phyloP scores from a whole-genome alignment of 2,113 vertebrate species.

The Apus apus region DNA sequence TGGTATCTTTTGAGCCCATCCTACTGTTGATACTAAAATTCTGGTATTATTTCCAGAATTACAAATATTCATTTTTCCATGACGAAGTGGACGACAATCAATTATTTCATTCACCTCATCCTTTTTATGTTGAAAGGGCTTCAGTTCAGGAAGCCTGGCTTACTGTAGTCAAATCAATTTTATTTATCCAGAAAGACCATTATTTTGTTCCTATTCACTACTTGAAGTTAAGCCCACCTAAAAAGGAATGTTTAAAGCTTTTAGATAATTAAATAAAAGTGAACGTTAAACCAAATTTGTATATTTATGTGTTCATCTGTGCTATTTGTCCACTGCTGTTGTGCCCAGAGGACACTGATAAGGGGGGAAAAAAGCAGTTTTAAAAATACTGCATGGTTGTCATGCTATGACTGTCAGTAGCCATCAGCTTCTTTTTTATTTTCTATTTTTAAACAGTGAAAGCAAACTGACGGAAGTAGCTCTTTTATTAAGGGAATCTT shows the following conservation, averaged over 20 bases:
- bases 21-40: not conserved
- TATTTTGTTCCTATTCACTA: not conserved
- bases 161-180: not conserved
- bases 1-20: fast-evolving
- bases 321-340: not conserved
- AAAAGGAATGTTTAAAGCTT: not conserved
- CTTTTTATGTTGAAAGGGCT: not conserved
- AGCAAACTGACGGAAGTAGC: not conserved
- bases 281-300: not conserved
- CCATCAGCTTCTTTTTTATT: not conserved
- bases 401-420: not conserved
- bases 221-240: not conserved
- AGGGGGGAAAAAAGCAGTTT: not conserved
- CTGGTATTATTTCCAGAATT: not conserved
- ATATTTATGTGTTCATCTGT: not conserved
- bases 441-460: not conserved
- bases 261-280: not conserved
- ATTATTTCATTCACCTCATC: not conserved
- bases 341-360: not conserved
- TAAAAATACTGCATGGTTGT: not conserved
- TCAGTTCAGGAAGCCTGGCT: not conserved
- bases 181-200: not conserved
- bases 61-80: not conserved
- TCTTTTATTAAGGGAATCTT: not conserved
- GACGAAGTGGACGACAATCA: not conserved